These are phyloP conservation scores for Uropetala carovei DNA, from an alignment of 2,888 invertebrate genomes.

Conservation along the genomic window DNA sequence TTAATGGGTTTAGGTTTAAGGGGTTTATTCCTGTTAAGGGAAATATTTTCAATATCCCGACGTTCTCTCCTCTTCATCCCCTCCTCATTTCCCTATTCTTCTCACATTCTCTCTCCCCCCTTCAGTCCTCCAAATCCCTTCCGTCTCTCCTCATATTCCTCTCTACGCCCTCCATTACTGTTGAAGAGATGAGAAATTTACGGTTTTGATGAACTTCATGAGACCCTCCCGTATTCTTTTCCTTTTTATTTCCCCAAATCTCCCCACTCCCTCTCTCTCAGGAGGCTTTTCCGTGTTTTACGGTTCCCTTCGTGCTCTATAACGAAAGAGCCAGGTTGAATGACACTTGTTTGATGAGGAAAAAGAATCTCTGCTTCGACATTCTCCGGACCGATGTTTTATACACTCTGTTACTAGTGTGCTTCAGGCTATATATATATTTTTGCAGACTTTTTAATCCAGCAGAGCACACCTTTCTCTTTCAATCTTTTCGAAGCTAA, in stretches of 20 bases:
- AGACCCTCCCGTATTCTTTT: background rate
- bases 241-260: background rate
- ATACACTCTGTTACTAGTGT: too few relatives aligned
- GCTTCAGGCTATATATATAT: too few relatives aligned
- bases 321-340: background rate
- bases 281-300: background rate
- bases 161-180: background rate
- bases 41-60: too few relatives aligned
- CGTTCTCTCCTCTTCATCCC: too few relatives aligned
- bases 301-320: background rate
- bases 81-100: too few relatives aligned
- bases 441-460: too few relatives aligned
- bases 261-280: background rate
- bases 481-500: too few relatives aligned
- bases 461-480: too few relatives aligned
- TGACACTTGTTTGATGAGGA: slow-evolving; percentile 18
- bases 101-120: background rate
- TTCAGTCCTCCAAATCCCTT: background rate
- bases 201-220: slow-evolving; percentile 5
- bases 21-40: too few relatives aligned
- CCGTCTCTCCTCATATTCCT: too few relatives aligned
- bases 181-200: background rate
- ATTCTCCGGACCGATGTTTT: background rate
- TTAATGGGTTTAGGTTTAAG: too few relatives aligned
- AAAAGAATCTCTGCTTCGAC: background rate